A percentile compares a stretch with the other conserved stretches of the same genome.
Evolutionary conservation across 2,888 invertebrate species (phyloP).

Genomic region (Nipponacmea schrenckii): DNA sequence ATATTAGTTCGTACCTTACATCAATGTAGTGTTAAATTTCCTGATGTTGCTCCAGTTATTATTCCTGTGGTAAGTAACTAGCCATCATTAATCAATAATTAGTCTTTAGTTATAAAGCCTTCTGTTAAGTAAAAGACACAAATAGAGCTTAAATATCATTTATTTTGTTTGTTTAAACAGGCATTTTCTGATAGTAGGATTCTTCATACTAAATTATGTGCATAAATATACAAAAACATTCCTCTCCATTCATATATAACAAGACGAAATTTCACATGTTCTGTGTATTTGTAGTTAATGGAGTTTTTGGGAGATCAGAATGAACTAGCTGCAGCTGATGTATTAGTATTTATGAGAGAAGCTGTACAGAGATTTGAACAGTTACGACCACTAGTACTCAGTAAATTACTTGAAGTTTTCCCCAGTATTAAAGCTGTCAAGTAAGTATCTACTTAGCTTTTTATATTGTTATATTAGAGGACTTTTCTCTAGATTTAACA

Average conservation of each 20-base stretch:
- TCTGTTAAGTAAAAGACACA: no score
- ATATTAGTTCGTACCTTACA: constrained; percentile 94
- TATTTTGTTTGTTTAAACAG: no score
- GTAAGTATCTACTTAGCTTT: constrained; percentile 48
- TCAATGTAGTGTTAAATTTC: constrained; percentile 87
- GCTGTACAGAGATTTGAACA: constrained; percentile 93
- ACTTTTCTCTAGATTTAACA: no score
- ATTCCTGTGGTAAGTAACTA: constrained; percentile 80
- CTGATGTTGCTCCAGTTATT: constrained; percentile 92
- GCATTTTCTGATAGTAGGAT: no score
- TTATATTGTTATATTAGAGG: no score
- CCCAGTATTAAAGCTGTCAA: constrained; percentile 88
- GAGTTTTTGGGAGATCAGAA: constrained; percentile 79
- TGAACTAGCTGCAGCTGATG: constrained; percentile 85
- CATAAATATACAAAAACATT: no score
- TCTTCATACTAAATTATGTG: no score
- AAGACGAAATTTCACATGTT: no score
- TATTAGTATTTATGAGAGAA: constrained; percentile 92
- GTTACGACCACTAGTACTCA: constrained; percentile 79
- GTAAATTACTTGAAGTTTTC: constrained; percentile 81
- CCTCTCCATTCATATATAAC: no score
- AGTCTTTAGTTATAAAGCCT: no score
- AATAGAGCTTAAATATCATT: no score
- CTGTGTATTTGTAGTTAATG: constrained; percentile 72
- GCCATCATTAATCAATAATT: background rate